Base-by-base conservation (phyloP, 2,888 invertebrate genomes). In the Hypercompe scribonia region DNA sequence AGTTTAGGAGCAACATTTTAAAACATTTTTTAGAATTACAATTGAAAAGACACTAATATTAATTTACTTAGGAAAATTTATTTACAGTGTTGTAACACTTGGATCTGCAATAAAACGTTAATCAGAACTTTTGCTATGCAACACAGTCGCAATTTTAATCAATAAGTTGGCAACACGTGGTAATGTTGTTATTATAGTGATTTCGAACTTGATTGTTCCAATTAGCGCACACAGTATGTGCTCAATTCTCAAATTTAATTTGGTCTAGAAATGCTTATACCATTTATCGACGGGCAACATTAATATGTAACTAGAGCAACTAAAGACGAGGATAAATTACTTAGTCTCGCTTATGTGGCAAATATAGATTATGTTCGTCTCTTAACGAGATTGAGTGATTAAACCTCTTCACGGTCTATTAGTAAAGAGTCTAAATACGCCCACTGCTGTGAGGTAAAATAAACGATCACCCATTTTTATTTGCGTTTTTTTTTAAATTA, bases 291-390 rank as follows among this genome's bases (percentile, higher is more conserved):
- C 31, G 42, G 5, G 31, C 28, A 66, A 66, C 31, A 66, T 42
- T 66, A 42, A 31, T 66, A 66, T 42, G 66, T 42, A 66, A 66
- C 66, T 66, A 11, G 66, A 28, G 39, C 65, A 28, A 42, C 15
- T 42, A 65, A 39, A 42, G 28, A 18, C 10, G 39, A 1, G 21
- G 31, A 21, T 15, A 21, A 42, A 31, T 42, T 31, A 61, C 42
- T 21, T 42, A 31, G 24, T 10, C n/a, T 66, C 31, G 31, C 31
- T 61, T 31, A 5, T 2, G 31, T 61, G 31, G 31, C 13, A 61
- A 31, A 61, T 31, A 61, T 31, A 31, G 61, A 61, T 31, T 61
- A 61, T 31, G 1, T 61, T 61, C 28, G 28, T 13, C 31, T 11
- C 28, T 31, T 28, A 61, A 28, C 31, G 31, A 61, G 61, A 61